Evolutionary conservation across 2,797 vertebrate species (phyloP), one percentile per base, ranked within the genome.

Genomic region (Glossophaga mutica): DNA sequence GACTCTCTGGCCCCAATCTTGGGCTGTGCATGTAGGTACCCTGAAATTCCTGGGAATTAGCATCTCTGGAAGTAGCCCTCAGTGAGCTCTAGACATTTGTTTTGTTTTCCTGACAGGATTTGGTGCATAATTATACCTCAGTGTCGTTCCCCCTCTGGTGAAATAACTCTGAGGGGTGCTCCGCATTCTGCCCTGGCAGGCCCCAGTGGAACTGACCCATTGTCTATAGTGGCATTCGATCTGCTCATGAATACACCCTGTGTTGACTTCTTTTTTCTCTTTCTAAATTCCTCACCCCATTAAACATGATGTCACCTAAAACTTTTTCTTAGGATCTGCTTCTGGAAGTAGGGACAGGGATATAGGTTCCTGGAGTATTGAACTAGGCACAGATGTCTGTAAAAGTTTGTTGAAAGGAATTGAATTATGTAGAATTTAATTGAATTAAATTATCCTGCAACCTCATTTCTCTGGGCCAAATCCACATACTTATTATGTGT

Each of bases 391-490:
- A 89, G 87, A 79, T 95, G 84, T 91, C 84, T 96, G 37, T 57
- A 78, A 87, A 91, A 91, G 84, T 97, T 96, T 57, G 81, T 93
- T 85, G 84, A 97, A 95, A 91, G 82, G 77, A 95, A 97, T 90
- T 94, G 92, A 97, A 92, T 97, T 96, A 87, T 85, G 71, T 87
- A n/a, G 50, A 94, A 96, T 91, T 94, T 14, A 95, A 95, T 95
- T 93, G 70, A 96, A 76, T 93, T 91, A 83, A 95, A 88, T 97
- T 95, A 96, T 91, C 59, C 44, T 42, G 39, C 76, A 96, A 91
- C 37, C 74, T 96, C 82, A 76, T 88, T 88, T 84, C 29, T 93
- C 71, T 95, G 96, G 91, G 92, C 37, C 90, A 81, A 81, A 84
- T 96, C 89, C 91, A 96, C 91, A 42, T 77, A 62, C 88, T 96